Evolutionary conservation across 2,113 vertebrate species (phyloP).

Genomic region (Ciconia maguari): DNA sequence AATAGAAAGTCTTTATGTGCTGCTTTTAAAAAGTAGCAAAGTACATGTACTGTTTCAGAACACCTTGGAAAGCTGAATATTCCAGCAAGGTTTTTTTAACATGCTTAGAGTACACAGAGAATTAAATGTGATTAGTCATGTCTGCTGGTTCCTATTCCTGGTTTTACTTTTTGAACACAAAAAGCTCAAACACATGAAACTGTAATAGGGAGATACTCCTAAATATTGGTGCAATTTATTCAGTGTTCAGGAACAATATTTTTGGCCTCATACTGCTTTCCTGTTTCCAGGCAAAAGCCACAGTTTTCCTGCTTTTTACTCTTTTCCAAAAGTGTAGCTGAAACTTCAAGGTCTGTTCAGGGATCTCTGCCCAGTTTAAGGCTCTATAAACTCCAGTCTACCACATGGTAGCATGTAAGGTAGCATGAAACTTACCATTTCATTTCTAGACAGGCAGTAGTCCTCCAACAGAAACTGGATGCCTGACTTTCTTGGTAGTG

Average conservation of each 20-base stretch:
- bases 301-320: constrained; percentile 39
- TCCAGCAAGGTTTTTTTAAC: constrained; percentile 23
- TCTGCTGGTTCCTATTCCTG: constrained; percentile 28
- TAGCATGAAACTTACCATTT: background rate
- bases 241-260: constrained; percentile 38
- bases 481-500: background rate
- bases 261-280: background rate
- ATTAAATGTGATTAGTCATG: constrained; percentile 44
- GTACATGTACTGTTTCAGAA: constrained; percentile 2
- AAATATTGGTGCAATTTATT: constrained; percentile 29
- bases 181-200: constrained; percentile 4
- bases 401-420: background rate
- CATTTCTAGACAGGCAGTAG: background rate
- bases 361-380: constrained; percentile 11
- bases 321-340: constrained; percentile 14
- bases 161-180: constrained; percentile 24
- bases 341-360: constrained; percentile 32
- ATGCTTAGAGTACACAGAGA: constrained; percentile 12
- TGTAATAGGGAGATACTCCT: constrained; percentile 31
- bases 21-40: background rate
- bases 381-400: background rate
- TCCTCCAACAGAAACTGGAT: background rate
- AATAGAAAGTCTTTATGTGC: background rate
- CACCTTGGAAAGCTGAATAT: constrained; percentile 35
- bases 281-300: constrained; percentile 47